Base-by-base conservation (phyloP, 1,140 invertebrate genomes). In the Hycleus phaleratus region DNA sequence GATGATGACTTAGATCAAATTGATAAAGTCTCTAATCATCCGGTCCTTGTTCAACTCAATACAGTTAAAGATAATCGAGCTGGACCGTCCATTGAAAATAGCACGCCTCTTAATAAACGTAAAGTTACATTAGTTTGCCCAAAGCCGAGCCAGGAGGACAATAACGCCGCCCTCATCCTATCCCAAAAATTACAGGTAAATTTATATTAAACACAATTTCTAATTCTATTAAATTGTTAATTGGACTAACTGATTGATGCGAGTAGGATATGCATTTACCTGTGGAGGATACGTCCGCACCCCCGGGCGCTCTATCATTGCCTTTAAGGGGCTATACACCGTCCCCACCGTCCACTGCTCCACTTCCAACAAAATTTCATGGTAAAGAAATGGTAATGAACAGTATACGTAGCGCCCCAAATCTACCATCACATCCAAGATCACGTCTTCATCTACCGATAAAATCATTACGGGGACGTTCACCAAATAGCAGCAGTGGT, bases 1-100 rank as follows among this genome's bases (percentile, higher is more conserved):
- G 86, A 90, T 65, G 87, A 91, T 71, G 87, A 91, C 67, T 78
- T 90, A 47, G 87, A 91, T 67, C 85, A 89, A 63, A 81, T 88
- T 24, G 87, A 90, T 66, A 83, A 86, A 59, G 84, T 90, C 44
- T 86, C 85, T 53, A 90, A 90, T 71, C 86, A 90, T 70, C 85
- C 87, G 2, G 81, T 87, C n/a, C 73, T 90, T 38, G 68, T 85
- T 66, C 75, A 85, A 75, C 54, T 79, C 63, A 72, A 71, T 39
- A 45, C 32, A 32, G 32, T 8, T 38, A 47, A 38, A 11, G 46
- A 55, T 43, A 55, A 46, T 32, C 5, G 40, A 58, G 8, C 49
- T 38, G 49, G 49, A 43, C 57, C 57, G 38, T 59, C 57, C 57
- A 39, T 56, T 50, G 55, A 63, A 26, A 57, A 40, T 26, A 61